Base-by-base conservation (phyloP, 2,888 invertebrate species). In the Brenthis ino region DNA sequence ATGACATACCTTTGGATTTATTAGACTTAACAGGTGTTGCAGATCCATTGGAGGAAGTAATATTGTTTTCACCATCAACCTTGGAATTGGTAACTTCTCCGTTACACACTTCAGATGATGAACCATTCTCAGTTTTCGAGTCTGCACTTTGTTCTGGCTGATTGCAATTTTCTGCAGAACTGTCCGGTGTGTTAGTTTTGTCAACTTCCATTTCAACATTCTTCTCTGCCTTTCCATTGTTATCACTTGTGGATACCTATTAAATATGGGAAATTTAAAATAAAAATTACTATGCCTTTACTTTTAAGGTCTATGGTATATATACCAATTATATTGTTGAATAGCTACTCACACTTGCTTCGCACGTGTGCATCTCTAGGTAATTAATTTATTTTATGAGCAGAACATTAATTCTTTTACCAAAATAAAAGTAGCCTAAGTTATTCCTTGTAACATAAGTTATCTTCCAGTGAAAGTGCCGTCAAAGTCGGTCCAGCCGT, bases 1-100 rank as follows among this genome's bases (percentile, higher is more conserved):
- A 53, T 8, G 1, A 53, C 8, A 43, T 69, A 70, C 91, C 88
- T 86, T 89, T 88, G 56, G 80, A 82, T 77, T 90, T 91, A 66
- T 89, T 91, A 43, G 76, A 73, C 66, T 91, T 89, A 0, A 74
- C 72, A 12, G 85, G 85, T 54, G 86, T 87, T n/a, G 87, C 81
- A 61, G 93, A 93, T 3, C 94, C 94, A 83, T 94, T 94, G 0
- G 93, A 92, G 1, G 93, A 93, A 16, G 90, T 88, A 57, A 92
- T 93, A 71, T 93, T 92, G 71, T 82, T 87, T 54, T 87, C 91
- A 11, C 84, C 84, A 64, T 82, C 89, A 71, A 77, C 78, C 73
- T 91, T 91, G 0, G 93, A 93, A 61, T 88, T 91, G 8, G 90
- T 85, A 53, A 93, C 92, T 68, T 93, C 93, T 60, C 93, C 92